A percentile compares a stretch with the other conserved stretches of the same genome.
Evolutionary conservation across 2,888 invertebrate species (phyloP).

Genomic region (Micropterix aruncella): DNA sequence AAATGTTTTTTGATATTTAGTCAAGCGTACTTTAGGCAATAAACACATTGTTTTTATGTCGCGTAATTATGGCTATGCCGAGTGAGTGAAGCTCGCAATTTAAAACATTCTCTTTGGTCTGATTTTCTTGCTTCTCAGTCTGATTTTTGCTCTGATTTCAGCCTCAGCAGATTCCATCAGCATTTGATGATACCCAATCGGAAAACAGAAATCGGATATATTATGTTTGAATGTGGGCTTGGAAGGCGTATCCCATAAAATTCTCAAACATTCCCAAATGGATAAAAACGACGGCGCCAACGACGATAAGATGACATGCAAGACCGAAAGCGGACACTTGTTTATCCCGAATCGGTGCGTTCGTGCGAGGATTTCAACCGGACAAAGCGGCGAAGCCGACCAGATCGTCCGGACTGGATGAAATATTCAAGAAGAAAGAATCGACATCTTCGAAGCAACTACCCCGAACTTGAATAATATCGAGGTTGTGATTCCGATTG

Average conservation of each 20-base stretch:
- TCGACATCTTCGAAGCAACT: conserved; percentile 40
- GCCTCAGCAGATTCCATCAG: neutral
- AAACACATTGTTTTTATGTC: too few species aligned
- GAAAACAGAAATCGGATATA: conserved; percentile 66
- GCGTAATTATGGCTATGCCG: too few species aligned
- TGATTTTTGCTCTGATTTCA: too few species aligned
- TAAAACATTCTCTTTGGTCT: neutral
- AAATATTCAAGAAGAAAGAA: conserved; percentile 36
- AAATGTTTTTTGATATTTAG: too few species aligned
- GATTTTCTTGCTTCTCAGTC: neutral
- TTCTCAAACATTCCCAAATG: conserved; percentile 57
- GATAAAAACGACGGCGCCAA: conserved; percentile 51
- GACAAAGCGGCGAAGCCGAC: conserved; percentile 17
- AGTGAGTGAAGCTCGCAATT: neutral
- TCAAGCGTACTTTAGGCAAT: too few species aligned
- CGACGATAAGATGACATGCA: conserved; percentile 35
- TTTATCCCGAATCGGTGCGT: conserved; percentile 33
- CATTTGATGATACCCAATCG: conserved; percentile 17
- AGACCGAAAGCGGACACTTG: conserved; percentile 25
- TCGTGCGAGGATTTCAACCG: conserved; percentile 33
- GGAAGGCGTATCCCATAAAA: conserved; percentile 77
- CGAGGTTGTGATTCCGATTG: conserved; percentile 12
- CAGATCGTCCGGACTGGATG: conserved; percentile 31
- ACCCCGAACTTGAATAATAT: conserved; percentile 39
- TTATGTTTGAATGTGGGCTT: conserved; percentile 96